These are phyloP conservation scores for Abrostola tripartita DNA, from an alignment of 2,888 invertebrate species.

Conservation along the genomic window DNA sequence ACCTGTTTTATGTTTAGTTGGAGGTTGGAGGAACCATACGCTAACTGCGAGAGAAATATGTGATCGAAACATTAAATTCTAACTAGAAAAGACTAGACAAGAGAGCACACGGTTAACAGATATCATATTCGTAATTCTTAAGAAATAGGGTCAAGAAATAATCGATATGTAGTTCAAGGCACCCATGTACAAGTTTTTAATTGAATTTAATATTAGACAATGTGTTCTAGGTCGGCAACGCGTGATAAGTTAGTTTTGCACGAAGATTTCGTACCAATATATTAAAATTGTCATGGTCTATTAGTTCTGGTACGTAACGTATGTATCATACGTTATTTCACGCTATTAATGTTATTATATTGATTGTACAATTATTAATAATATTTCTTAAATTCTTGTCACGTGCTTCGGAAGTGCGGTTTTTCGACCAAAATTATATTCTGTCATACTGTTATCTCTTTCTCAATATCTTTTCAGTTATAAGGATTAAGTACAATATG, in stretches of 20 bases:
- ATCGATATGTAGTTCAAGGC: conserved; percentile 54
- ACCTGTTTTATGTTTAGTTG: too few relatives aligned
- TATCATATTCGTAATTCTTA: not conserved
- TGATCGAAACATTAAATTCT: not conserved
- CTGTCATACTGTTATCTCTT: too few relatives aligned
- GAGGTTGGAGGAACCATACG: too few relatives aligned
- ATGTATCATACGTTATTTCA: not conserved
- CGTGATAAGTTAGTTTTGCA: conserved; percentile 32
- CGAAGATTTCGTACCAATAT: conserved; percentile 33
- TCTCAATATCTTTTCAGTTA: too few relatives aligned
- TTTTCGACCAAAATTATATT: too few relatives aligned
- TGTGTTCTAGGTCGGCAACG: conserved; percentile 35
- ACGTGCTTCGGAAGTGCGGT: not conserved
- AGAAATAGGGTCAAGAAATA: conserved; percentile 37
- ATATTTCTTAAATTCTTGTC: not conserved
- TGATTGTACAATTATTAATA: too few relatives aligned
- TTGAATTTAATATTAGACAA: conserved; percentile 50
- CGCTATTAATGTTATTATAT: not conserved
- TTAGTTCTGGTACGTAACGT: not conserved
- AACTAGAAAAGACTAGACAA: not conserved
- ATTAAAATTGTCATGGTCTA: conserved; percentile 13
- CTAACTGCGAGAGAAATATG: not conserved
- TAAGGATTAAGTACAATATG: too few relatives aligned
- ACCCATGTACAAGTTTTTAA: conserved; percentile 45
- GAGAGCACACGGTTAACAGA: not conserved